Conservation (phyloP, 2,797 vertebrate genomes). For the Sebastes nivosus region DNA sequence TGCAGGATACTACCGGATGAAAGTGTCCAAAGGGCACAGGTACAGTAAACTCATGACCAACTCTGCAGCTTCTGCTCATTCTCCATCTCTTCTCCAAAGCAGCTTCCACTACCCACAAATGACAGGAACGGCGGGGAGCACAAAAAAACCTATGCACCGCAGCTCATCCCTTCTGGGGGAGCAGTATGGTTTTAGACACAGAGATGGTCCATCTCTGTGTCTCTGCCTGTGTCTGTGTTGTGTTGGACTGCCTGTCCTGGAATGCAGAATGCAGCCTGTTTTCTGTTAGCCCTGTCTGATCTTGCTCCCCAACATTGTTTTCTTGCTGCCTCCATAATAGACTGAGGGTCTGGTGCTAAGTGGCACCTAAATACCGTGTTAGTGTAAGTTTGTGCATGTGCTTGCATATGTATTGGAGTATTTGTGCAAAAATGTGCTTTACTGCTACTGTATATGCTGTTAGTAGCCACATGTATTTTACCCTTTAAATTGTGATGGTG, state of each 20-base stretch:
- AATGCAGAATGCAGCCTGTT: constrained; percentile 71
- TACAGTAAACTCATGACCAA: constrained; percentile 40
- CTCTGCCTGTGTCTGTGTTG: constrained; percentile 53
- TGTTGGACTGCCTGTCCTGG: constrained; percentile 58
- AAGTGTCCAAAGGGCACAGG: constrained; percentile 10
- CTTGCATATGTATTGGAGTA: constrained; percentile 13
- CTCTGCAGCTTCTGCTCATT: constrained; percentile 28
- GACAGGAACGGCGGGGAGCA: constrained; percentile 41
- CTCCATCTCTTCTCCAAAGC: constrained; percentile 13
- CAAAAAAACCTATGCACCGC: constrained; percentile 44
- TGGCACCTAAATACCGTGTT: constrained; percentile 42
- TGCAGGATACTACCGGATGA: neutral
- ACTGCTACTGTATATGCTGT: constrained; percentile 30
- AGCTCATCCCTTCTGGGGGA: constrained; percentile 51
- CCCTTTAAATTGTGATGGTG: constrained; percentile 12
- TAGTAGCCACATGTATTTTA: constrained; percentile 22
- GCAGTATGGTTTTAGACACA: constrained; percentile 61
- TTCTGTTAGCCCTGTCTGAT: constrained; percentile 70
- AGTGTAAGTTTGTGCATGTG: constrained; percentile 18
- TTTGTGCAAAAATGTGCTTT: constrained; percentile 10
- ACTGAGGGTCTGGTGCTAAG: constrained; percentile 45
- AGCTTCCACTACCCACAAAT: constrained; percentile 50
- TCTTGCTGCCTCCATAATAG: constrained; percentile 48
- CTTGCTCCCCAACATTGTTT: constrained; percentile 55
- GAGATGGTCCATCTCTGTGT: constrained; percentile 58